phyloP scores from a whole-genome alignment of 2,797 vertebrate species.

The Mionectes olivaceus region DNA sequence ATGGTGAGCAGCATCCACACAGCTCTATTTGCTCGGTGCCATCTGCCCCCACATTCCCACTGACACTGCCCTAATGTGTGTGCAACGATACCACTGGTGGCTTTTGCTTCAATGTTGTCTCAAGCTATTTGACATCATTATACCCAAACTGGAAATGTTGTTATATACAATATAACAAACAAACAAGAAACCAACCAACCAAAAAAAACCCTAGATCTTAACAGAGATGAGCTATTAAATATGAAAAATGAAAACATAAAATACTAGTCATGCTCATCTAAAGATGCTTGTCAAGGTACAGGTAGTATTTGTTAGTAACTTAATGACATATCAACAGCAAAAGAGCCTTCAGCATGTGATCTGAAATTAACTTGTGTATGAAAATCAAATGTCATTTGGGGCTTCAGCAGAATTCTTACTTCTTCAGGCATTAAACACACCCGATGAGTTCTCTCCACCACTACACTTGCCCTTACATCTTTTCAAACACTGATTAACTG shows the following conservation, averaged over 20 bases:
- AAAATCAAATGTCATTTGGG: neutral
- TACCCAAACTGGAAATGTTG: neutral
- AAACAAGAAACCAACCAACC: too few species aligned
- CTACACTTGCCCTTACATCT: too few species aligned
- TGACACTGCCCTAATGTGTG: neutral
- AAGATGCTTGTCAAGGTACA: neutral
- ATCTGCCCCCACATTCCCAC: rapidly evolving
- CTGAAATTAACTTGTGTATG: neutral
- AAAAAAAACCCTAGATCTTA: neutral
- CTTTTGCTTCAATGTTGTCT: neutral
- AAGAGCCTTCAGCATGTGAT: neutral
- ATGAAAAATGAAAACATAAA: neutral
- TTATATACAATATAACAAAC: neutral
- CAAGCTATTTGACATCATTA: neutral
- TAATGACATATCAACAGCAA: rapidly evolving
- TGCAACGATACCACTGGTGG: neutral
- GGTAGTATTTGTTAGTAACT: neutral
- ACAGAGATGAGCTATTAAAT: neutral
- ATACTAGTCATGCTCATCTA: neutral
- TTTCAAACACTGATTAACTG: neutral
- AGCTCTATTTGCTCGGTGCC: neutral
- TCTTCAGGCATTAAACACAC: neutral
- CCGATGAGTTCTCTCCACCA: neutral
- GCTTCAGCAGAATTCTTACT: neutral
- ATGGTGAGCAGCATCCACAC: rapidly evolving